Evolutionary conservation across 1,140 invertebrate genomes (phyloP), one percentile per base, ranked within the genome.

Genomic region (Bombus balteatus): DNA sequence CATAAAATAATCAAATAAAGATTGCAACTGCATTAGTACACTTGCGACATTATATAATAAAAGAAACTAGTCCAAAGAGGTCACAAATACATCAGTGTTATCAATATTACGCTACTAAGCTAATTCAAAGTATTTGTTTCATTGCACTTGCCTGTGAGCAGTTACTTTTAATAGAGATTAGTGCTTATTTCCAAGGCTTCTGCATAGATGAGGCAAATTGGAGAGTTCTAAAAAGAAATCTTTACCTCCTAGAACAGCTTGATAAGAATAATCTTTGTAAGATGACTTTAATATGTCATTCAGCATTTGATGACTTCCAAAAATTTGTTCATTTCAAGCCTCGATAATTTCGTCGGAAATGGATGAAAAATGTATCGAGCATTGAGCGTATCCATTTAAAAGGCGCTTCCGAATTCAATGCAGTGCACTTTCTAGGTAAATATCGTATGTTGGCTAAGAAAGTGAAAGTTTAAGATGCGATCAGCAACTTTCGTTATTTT

Each of bases 351-450:
- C 83, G 83, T 85, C 57, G 83, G 77, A 72, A 73, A 85, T 85
- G 83, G 77, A 22, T 80, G 83, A 85, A 53, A 43, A 80, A 72
- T 39, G 41, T 80, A 39, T 85, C 83, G 32, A 53, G 39, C 53
- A 84, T 84, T 84, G 82, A 85, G 57, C 43, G 65, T 72, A 47
- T 72, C 76, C 83, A 53, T 80, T 85, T 85, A 85, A 80, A 80
- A 80, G 83, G 76, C 68, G 77, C 77, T 85, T 65, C 83, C 68
- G 68, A 85, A 85, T 80, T 78, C 83, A 85, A 80, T 85, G 83
- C 83, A 85, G 83, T 80, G 18, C 77, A 85, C 83, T 85, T 85
- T 85, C 77, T 85, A 85, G 83, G 83, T 85, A 85, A 85, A 85
- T 85, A 85, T 85, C 66, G 77, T 85, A 85, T 15, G 68, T 72